Evolutionary conservation across 2,113 vertebrate species (phyloP).

Genomic region (Pterocles gutturalis): DNA sequence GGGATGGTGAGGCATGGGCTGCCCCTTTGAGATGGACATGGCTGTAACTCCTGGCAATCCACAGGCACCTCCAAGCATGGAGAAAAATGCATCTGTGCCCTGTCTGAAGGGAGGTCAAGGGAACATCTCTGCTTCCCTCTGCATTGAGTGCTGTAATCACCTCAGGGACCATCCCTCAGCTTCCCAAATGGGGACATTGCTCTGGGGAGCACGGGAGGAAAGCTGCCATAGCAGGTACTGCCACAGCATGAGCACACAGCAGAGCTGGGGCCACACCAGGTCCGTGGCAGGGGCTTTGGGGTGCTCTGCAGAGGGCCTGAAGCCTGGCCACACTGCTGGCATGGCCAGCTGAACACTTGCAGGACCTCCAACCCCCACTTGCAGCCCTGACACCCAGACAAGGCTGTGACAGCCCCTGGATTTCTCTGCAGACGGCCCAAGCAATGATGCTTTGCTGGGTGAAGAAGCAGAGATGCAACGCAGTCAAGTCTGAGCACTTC

Average conservation of each 20-base stretch:
- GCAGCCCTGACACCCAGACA: not conserved
- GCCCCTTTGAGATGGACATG: not conserved
- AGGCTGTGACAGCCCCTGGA: not conserved
- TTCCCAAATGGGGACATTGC: not conserved
- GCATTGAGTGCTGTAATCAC: too few species aligned
- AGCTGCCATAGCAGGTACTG: not conserved
- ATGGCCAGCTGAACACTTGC: not conserved
- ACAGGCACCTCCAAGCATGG: not conserved
- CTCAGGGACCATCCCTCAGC: not conserved
- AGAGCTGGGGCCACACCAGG: not conserved
- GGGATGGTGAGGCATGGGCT: not conserved
- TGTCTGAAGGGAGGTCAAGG: not conserved
- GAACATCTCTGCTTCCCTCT: not conserved
- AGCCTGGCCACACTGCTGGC: not conserved
- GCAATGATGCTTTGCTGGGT: not conserved
- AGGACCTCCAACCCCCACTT: not conserved
- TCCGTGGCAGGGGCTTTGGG: not conserved
- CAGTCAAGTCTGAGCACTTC: not conserved
- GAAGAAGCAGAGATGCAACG: not conserved
- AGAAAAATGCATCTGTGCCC: not conserved
- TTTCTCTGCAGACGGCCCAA: not conserved
- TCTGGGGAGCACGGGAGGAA: not conserved
- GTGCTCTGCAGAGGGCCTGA: not conserved
- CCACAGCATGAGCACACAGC: not conserved
- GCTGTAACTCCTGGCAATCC: not conserved